Conservation (phyloP, 2,797 vertebrate genomes). For the Gallirallus australis region DNA sequence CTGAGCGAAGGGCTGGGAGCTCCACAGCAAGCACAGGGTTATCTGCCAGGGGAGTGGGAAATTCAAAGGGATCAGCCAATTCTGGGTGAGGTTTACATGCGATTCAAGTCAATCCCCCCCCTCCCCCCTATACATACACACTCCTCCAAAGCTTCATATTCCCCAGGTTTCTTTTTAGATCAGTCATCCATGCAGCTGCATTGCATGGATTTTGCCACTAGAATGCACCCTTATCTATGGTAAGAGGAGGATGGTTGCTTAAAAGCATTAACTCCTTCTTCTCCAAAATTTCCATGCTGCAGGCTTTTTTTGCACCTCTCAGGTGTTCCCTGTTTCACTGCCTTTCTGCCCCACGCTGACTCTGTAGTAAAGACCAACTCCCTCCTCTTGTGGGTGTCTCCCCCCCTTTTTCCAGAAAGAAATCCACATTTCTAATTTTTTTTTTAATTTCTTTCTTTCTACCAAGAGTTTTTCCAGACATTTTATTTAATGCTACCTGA, state of each 20-base stretch:
- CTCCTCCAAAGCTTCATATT: constrained; percentile 41
- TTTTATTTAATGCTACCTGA: constrained; percentile 1
- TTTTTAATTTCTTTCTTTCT: background rate
- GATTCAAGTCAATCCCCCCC: background rate
- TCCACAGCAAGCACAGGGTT: background rate
- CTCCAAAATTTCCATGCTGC: background rate
- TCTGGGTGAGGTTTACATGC: background rate
- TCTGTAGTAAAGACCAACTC: background rate
- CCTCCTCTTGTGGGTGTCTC: background rate
- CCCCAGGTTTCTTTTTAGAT: constrained; percentile 47
- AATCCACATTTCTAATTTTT: background rate
- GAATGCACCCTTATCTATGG: constrained; percentile 85
- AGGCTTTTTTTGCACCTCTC: constrained; percentile 13
- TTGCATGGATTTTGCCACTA: constrained; percentile 83
- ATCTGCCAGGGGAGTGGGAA: background rate
- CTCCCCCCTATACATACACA: background rate
- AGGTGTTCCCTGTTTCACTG: background rate
- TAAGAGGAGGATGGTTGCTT: constrained; percentile 62
- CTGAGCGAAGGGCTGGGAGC: background rate
- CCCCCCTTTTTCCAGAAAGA: background rate
- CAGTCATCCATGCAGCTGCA: constrained; percentile 75
- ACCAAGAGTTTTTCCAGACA: background rate
- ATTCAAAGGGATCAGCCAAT: background rate
- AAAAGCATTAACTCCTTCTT: constrained; percentile 63
- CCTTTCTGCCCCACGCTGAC: background rate